Evolutionary conservation across 2,113 vertebrate species (phyloP), one percentile per base, ranked within the genome.

Genomic region (Illadopsis cleaveri): DNA sequence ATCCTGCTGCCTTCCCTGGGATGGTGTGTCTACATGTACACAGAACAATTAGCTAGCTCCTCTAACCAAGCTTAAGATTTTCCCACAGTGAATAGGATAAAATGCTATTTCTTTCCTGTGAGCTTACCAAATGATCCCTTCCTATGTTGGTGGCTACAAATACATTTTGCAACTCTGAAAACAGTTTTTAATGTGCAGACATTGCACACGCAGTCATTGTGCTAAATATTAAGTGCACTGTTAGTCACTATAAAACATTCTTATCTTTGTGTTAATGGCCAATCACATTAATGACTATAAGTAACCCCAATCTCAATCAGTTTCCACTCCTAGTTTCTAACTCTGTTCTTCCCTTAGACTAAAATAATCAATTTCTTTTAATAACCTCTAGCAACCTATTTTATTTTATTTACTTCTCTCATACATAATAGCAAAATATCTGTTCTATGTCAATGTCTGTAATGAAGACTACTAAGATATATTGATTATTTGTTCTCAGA

Each of bases 1-100:
- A n/a, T 86, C 72, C 88, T 0, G 7, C 79, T 92, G 90, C 35
- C 72, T 86, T 93, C 42, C 90, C 68, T 71, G 35, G 30, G 54
- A 89, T 56, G 62, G 64, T 53, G 18, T n/a, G 31, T 78, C 64
- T 83, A 27, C 35, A 30, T 64, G 86, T 86, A 89, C 54, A 90
- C 14, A 83, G 47, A 95, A 92, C 82, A 93, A 94, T 92, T 93
- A 96, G 60, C 60, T 68, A 68, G 60, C 44, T 93, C 10, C 51
- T 82, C 64, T 81, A 94, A 90, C 81, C 82, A 96, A 85, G 79
- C 51, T 86, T 47, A 79, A 61, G 56, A 53, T 73, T 93, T 90
- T 88, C 56, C 78, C 64, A 71, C 0, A 0, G 89, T 62, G 76
- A 88, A 78, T 15, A 77, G n/a, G 8, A 40, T 8, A 77, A 86